Conservation (phyloP, 2,888 invertebrate genomes). For the Ellobium chinense region DNA sequence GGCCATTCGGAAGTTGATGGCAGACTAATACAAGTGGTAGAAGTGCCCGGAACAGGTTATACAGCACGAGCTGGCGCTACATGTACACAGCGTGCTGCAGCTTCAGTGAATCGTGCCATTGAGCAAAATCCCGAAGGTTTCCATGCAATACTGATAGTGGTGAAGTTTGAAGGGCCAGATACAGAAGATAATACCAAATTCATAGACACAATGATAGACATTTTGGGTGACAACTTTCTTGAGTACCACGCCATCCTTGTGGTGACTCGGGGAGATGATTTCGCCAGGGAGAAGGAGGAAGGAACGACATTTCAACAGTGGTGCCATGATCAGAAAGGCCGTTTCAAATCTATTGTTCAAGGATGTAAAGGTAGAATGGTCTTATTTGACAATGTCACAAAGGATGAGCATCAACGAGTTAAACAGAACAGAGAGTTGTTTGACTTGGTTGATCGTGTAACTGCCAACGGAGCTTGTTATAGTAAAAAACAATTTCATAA, state of each 20-base stretch:
- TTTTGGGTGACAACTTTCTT: neutral
- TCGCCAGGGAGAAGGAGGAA: neutral
- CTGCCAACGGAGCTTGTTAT: neutral
- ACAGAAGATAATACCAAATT: neutral
- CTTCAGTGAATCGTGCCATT: too few relatives aligned
- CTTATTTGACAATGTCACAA: neutral
- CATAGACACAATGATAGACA: neutral
- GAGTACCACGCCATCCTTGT: neutral
- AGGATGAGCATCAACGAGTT: neutral
- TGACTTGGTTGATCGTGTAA: neutral
- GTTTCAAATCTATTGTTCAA: neutral
- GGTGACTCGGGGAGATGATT: neutral
- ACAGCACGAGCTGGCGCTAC: too few relatives aligned
- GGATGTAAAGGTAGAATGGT: neutral
- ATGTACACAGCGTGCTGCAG: neutral
- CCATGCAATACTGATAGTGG: neutral
- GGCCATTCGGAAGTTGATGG: too few relatives aligned
- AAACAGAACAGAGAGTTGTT: neutral
- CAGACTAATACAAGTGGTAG: too few relatives aligned
- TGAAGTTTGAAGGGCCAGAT: neutral
- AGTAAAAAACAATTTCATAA: neutral
- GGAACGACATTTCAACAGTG: neutral
- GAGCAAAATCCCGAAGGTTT: too few relatives aligned
- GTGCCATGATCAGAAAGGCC: neutral
- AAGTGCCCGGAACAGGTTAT: too few relatives aligned